These are phyloP conservation scores for Drosophila maculinotata DNA, from an alignment of 2,888 invertebrate genomes.

Conservation along the genomic window DNA sequence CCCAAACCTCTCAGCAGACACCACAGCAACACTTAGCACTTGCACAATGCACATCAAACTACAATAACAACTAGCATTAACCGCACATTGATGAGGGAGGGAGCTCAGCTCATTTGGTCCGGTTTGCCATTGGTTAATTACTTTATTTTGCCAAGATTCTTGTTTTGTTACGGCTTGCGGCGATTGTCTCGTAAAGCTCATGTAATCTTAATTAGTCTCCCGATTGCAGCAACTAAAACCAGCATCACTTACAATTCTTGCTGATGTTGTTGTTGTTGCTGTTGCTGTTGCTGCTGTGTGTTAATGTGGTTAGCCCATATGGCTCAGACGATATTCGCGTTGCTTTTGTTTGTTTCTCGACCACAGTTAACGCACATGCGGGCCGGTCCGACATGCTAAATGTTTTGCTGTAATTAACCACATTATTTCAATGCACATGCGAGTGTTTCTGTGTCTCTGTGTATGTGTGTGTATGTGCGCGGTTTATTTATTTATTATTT, in stretches of 20 bases:
- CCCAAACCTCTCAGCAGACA: too few species aligned
- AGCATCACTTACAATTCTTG: constrained; percentile 30
- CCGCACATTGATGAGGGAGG: constrained; percentile 39
- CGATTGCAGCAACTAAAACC: constrained; percentile 49
- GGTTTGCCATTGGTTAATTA: constrained; percentile 40
- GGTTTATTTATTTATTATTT: too few species aligned
- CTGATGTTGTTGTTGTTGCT: constrained; percentile 2
- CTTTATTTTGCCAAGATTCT: constrained; percentile 49
- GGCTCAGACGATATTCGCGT: constrained; percentile 13
- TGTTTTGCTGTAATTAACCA: constrained; percentile 64
- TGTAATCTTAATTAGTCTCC: constrained; percentile 68
- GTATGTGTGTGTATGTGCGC: constrained; percentile 4
- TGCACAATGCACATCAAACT: constrained; percentile 44
- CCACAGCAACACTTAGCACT: not conserved
- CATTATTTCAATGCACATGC: constrained; percentile 21
- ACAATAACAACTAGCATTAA: constrained; percentile 76
- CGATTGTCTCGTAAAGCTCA: constrained; percentile 52
- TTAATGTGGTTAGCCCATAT: constrained; percentile 54
- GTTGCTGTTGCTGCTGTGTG: constrained; percentile 8
- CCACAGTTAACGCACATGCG: constrained; percentile 40
- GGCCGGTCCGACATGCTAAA: constrained; percentile 42
- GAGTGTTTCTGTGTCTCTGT: too few species aligned
- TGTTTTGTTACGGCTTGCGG: constrained; percentile 8
- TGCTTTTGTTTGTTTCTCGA: constrained; percentile 46
- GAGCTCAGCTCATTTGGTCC: constrained; percentile 15